Evolutionary conservation across 2,797 vertebrate species (phyloP).

Genomic region (Prionace glauca): DNA sequence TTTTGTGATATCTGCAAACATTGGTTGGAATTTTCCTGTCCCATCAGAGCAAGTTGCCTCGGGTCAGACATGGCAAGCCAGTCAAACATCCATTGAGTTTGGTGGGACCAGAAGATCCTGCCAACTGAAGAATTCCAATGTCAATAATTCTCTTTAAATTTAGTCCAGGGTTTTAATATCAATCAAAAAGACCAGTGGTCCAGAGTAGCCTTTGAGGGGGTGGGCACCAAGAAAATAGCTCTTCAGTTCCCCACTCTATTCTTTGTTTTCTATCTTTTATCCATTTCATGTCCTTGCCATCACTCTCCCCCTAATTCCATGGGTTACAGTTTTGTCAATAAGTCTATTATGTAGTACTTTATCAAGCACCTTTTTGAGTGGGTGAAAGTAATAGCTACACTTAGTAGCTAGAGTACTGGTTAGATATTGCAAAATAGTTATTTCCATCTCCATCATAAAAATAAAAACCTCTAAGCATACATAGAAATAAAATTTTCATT

Average conservation of each 20-base stretch:
- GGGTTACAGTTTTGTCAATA: neutral
- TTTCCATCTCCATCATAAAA: neutral
- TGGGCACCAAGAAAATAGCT: neutral
- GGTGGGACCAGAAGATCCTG: too few relatives aligned
- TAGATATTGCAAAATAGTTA: neutral
- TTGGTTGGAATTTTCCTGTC: too few relatives aligned
- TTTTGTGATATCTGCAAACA: too few relatives aligned
- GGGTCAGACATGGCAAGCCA: too few relatives aligned
- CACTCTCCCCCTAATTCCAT: neutral
- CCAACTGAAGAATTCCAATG: too few relatives aligned
- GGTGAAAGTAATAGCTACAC: neutral
- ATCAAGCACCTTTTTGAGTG: neutral
- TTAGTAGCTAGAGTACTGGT: too few relatives aligned
- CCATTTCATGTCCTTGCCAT: neutral
- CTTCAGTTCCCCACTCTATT: neutral
- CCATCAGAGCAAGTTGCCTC: too few relatives aligned
- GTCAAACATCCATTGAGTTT: too few relatives aligned
- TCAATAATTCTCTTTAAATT: neutral
- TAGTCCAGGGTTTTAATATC: neutral
- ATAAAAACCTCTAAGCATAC: neutral
- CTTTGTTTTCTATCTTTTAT: neutral
- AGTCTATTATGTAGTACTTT: neutral
- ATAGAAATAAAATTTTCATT: neutral
- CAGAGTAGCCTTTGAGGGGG: too few relatives aligned
- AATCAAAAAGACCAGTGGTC: too few relatives aligned